Percentiles rank a stretch among this genome's conserved stretches.
Conservation (phyloP, 2,797 vertebrate genomes). For the Lutra lutra region DNA sequence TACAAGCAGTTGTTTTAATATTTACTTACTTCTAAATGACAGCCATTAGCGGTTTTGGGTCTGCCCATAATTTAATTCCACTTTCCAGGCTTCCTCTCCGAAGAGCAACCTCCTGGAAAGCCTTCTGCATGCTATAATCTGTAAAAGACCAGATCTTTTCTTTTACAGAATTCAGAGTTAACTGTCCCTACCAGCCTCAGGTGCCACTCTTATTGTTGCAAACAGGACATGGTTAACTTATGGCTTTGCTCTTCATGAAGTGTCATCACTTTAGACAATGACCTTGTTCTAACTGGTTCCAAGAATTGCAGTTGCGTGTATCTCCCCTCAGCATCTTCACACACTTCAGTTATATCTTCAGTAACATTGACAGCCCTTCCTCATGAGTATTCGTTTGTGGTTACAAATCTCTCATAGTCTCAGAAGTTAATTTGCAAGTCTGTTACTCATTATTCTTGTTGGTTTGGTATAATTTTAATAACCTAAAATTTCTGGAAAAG, state of each 20-base stretch:
- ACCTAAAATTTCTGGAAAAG: neutral
- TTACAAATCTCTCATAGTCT: neutral
- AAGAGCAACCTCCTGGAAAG: neutral
- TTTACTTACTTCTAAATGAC: neutral
- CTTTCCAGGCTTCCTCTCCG: neutral
- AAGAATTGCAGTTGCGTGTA: accelerated
- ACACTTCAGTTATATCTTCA: neutral
- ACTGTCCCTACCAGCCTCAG: neutral
- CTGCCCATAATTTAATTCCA: no score
- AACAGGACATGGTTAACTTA: neutral
- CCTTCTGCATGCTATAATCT: neutral
- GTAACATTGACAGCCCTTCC: neutral
- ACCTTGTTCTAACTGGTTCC: neutral
- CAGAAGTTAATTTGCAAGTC: neutral
- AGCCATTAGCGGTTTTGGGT: neutral
- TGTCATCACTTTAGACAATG: neutral
- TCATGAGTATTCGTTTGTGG: neutral
- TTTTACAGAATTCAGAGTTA: neutral
- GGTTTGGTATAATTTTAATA: neutral
- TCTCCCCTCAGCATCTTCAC: neutral
- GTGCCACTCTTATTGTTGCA: neutral
- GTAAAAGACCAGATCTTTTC: neutral
- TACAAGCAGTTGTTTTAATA: neutral
- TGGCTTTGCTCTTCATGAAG: neutral
- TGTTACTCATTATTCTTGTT: neutral